These are phyloP conservation scores for Orgyia antiqua DNA, from an alignment of 2,888 invertebrate species.

Conservation along the genomic window DNA sequence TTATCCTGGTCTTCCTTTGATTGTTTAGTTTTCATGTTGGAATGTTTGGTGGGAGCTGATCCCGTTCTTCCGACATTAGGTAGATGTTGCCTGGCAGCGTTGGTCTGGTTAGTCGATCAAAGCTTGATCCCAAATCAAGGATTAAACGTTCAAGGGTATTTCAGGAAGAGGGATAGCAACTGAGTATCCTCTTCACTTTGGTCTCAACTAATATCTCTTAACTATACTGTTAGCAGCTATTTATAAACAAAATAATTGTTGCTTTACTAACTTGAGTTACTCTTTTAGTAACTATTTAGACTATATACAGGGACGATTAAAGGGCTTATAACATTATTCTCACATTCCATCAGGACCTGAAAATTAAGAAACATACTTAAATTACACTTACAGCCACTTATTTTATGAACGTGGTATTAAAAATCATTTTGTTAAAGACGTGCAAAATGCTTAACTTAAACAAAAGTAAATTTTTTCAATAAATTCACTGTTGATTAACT, in stretches of 20 bases:
- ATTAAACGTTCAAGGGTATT: conserved; percentile 10
- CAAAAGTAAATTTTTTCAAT: conserved; percentile 15
- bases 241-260: conserved; percentile 32
- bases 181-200: conserved; percentile 18
- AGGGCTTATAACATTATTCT: conserved; percentile 38
- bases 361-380: conserved; percentile 39
- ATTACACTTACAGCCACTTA: conserved; percentile 18
- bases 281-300: conserved; percentile 33
- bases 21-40: conserved; percentile 76
- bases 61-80: conserved; percentile 74
- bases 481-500: conserved; percentile 18
- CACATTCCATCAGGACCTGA: conserved; percentile 54
- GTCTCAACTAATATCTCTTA: conserved; percentile 25
- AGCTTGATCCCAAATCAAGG: conserved; percentile 31
- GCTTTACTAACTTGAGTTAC: conserved; percentile 13
- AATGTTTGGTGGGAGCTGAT: conserved; percentile 65
- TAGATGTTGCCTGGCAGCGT: conserved; percentile 41
- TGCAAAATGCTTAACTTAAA: conserved; percentile 9
- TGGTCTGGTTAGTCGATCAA: conserved; percentile 34
- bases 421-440: conserved; percentile 25
- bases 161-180: conserved; percentile 17
- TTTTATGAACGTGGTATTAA: conserved; percentile 37
- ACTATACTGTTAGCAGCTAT: conserved; percentile 18
- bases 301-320: conserved; percentile 37
- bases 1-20: conserved; percentile 65